phyloP scores from a whole-genome alignment of 2,113 vertebrate species.

The Malurus cyaneus region DNA sequence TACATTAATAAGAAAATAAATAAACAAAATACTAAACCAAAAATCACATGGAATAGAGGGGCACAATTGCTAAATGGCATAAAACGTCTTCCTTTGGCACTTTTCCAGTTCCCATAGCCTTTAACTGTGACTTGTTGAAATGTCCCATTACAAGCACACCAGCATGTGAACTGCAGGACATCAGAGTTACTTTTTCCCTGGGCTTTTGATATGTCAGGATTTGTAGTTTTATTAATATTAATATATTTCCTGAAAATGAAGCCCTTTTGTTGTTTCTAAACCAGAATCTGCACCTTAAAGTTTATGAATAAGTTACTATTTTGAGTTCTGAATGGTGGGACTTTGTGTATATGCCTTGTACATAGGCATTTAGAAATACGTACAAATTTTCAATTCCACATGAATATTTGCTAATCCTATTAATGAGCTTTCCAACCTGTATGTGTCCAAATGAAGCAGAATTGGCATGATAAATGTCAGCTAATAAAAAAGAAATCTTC shows the following conservation, averaged over 20 bases:
- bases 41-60: slow-evolving; percentile 21
- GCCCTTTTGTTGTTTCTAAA: slow-evolving; percentile 22
- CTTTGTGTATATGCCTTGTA: not conserved
- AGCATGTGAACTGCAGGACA: slow-evolving; percentile 41
- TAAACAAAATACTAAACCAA: slow-evolving; percentile 48
- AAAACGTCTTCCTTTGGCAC: slow-evolving; percentile 56
- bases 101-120: slow-evolving; percentile 57
- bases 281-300: not conserved
- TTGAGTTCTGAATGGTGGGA: slow-evolving; percentile 21
- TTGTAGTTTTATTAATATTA: slow-evolving; percentile 52
- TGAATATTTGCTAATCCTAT: not conserved
- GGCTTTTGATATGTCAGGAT: slow-evolving; percentile 31
- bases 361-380: not conserved
- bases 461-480: not conserved
- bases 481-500: not conserved
- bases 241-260: slow-evolving; percentile 46
- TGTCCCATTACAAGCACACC: slow-evolving; percentile 31
- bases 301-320: slow-evolving; percentile 37
- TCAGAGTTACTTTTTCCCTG: slow-evolving; percentile 29
- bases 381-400: not conserved
- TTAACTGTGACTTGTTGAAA: slow-evolving; percentile 49
- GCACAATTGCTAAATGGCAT: slow-evolving; percentile 51
- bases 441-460: accelerated
- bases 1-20: slow-evolving; percentile 54
- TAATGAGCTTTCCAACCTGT: not conserved